phyloP scores from a whole-genome alignment of 2,113 vertebrate species.

The Phylloscopus trochiloides region DNA sequence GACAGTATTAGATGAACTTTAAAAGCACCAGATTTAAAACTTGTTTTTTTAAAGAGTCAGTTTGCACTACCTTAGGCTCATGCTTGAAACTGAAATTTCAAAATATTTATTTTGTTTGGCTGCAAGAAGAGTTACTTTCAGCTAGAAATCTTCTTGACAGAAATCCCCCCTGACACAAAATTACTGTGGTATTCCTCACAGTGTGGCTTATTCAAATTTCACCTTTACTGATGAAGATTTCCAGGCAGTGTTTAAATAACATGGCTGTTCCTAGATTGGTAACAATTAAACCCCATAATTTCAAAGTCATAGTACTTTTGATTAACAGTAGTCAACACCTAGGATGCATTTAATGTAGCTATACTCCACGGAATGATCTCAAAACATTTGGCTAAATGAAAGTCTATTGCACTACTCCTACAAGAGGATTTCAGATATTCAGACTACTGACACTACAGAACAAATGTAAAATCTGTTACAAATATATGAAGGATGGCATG shows the following conservation, averaged over 20 bases:
- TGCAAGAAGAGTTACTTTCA: neutral
- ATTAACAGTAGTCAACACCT: neutral
- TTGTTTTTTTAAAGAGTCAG: accelerated
- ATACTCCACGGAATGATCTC: neutral
- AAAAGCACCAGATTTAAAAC: neutral
- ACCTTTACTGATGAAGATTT: neutral
- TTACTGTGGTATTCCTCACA: neutral
- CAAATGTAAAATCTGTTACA: neutral
- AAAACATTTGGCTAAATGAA: neutral
- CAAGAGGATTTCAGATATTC: neutral
- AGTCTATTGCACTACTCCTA: neutral
- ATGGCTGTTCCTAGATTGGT: neutral
- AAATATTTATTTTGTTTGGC: neutral
- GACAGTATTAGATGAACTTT: neutral
- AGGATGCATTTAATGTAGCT: neutral
- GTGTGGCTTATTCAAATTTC: neutral
- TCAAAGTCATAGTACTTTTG: neutral
- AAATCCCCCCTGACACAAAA: neutral
- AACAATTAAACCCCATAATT: neutral
- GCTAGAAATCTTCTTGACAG: neutral
- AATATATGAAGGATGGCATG: neutral
- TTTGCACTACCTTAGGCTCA: neutral
- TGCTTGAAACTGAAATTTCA: neutral
- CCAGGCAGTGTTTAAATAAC: neutral
- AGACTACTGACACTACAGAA: neutral